These are phyloP conservation scores for Perithous albicinctus DNA, from an alignment of 2,888 invertebrate genomes.

Conservation along the genomic window DNA sequence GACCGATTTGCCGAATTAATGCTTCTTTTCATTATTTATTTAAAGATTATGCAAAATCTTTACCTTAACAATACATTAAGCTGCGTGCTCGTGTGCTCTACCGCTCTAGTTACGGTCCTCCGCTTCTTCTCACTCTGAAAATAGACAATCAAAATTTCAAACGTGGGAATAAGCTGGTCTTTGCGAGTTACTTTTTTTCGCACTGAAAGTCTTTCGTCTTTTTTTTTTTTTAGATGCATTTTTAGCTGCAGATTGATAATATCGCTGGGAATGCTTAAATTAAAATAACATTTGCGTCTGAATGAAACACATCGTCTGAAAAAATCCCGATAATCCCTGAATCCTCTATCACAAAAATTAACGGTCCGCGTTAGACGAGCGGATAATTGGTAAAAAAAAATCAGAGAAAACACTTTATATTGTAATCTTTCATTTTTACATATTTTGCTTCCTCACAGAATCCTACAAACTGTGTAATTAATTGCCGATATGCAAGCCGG, in stretches of 20 bases:
- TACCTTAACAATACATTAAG: conserved; percentile 83
- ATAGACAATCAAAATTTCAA: conserved; percentile 77
- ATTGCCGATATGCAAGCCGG: background rate
- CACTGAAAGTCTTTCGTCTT: conserved; percentile 16
- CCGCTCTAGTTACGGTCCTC: conserved; percentile 71
- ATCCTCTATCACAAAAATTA: background rate
- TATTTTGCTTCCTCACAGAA: background rate
- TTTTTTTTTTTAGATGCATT: conserved; percentile 27
- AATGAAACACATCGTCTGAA: conserved; percentile 29
- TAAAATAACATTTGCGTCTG: conserved; percentile 47
- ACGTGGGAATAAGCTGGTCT: conserved; percentile 36
- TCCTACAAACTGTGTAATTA: background rate
- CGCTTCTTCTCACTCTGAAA: conserved; percentile 78
- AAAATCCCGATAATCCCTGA: conserved; percentile 16
- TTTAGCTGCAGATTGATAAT: conserved; percentile 26
- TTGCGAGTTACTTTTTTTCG: conserved; percentile 32
- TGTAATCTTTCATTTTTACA: background rate
- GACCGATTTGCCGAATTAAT: conserved; percentile 42
- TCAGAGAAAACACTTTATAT: background rate
- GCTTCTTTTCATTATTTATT: conserved; percentile 57
- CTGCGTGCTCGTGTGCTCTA: conserved; percentile 75
- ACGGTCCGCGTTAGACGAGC: conserved; percentile 3
- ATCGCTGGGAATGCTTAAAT: conserved; percentile 29
- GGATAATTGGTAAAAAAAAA: background rate
- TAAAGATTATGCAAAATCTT: conserved; percentile 83